phyloP scores from a whole-genome alignment of 2,888 invertebrate species.

The Zygogramma bicolorata region DNA sequence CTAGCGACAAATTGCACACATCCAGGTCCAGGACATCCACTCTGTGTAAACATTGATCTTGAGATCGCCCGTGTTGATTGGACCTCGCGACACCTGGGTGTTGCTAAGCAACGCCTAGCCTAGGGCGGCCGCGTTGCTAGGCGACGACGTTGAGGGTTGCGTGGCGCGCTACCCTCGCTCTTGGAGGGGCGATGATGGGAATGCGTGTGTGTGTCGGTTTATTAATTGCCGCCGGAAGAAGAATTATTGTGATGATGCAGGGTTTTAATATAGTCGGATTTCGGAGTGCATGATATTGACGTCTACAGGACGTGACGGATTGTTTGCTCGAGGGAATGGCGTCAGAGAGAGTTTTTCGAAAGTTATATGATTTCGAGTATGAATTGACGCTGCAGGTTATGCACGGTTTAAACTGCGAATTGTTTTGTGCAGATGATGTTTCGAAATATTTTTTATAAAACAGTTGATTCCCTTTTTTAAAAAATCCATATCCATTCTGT shows the following conservation, averaged over 20 bases:
- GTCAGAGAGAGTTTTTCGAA: neutral
- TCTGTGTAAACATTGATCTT: conserved; percentile 66
- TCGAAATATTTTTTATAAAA: too few species aligned
- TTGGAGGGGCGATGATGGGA: conserved; percentile 23
- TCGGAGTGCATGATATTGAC: neutral
- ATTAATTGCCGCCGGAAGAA: conserved; percentile 29
- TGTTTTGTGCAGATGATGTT: too few species aligned
- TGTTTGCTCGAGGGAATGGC: neutral
- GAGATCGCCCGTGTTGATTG: conserved; percentile 67
- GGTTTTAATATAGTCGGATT: conserved; percentile 18
- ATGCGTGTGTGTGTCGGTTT: conserved; percentile 28
- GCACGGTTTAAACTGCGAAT: neutral
- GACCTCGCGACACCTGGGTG: conserved; percentile 67
- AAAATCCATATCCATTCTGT: too few species aligned
- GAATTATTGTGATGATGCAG: conserved; percentile 8
- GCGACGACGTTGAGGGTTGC: conserved; percentile 48
- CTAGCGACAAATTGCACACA: conserved; percentile 47
- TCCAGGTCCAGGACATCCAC: conserved; percentile 42
- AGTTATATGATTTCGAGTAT: neutral
- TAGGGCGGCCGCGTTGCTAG: conserved; percentile 56
- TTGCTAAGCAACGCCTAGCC: conserved; percentile 62
- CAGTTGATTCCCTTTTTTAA: too few species aligned
- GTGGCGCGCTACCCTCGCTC: conserved; percentile 13
- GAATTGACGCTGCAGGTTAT: too few species aligned
- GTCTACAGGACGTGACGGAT: neutral